Evolutionary conservation across 1,140 invertebrate species (phyloP).

Genomic region (Tetragonula clypearis): DNA sequence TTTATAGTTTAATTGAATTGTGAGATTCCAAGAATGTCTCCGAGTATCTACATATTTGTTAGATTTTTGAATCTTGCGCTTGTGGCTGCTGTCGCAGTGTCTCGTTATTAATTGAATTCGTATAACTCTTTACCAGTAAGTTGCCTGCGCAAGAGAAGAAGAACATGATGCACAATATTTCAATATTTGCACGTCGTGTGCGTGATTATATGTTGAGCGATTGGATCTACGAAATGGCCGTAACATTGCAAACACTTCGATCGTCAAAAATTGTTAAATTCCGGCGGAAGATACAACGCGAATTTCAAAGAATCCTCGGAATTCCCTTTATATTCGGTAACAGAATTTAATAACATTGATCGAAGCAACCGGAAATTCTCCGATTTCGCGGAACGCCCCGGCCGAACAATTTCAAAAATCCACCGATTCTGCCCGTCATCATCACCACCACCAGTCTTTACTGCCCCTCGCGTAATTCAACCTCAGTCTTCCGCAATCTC

Average conservation of each 20-base stretch:
- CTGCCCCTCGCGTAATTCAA: background rate
- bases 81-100: background rate
- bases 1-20: too few relatives aligned
- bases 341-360: too few relatives aligned
- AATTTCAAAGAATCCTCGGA: too few relatives aligned
- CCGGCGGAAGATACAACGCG: too few relatives aligned
- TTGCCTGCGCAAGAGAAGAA: too few relatives aligned
- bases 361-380: background rate
- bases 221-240: too few relatives aligned
- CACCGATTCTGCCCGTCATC: background rate
- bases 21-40: background rate
- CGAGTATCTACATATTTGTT: background rate
- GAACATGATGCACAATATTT: too few relatives aligned
- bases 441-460: background rate
- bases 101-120: background rate
- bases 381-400: background rate
- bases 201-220: too few relatives aligned
- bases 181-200: too few relatives aligned
- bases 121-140: background rate
- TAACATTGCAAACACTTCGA: too few relatives aligned
- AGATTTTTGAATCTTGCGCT: background rate
- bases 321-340: too few relatives aligned
- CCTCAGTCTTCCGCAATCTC: background rate
- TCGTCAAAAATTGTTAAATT: too few relatives aligned
- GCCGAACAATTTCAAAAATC: background rate